Base-by-base conservation (phyloP, 2,888 invertebrate genomes). In the Dioctria rufipes region DNA sequence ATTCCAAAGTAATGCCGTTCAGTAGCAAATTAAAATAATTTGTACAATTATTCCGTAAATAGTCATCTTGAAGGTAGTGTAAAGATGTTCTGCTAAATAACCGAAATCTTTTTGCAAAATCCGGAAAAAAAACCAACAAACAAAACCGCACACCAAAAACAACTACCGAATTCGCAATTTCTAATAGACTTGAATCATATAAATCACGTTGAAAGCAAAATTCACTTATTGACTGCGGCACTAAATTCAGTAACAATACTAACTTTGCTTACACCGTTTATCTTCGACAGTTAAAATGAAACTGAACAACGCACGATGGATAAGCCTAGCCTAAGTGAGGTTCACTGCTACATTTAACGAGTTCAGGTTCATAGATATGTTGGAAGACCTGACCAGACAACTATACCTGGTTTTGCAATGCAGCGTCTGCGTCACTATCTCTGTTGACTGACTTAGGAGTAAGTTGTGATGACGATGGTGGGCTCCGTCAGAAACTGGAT, bases 41-140 rank as follows among this genome's bases (percentile, higher is more conserved):
- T 88, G 87, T 80, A 88, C 88, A 78, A 88, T 85, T 54, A 88
- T 85, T 67, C 87, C 87, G 86, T 88, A 88, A 83, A 88, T 85
- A 81, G 88, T 88, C 88, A 88, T 88, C 83, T 83, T 86, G 46
- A 6, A 25, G 25, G 25, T 25, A 25, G 25, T 25, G 25, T 25
- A 25, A 25, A 25, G 25, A 25, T 25, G 25, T 25, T 25, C 25
- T 25, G 25, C 25, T 25, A 25, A 25, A 0, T 25, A 25, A 25
- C 25, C 25, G 25, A 25, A 25, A 25, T 40, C 6, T 51, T 71
- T 71, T 5, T n/a, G 9, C 43, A 40, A 63, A 25, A 46, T 46
- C 8, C 13, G 42, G 39, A 39, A 43, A 13, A 46, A 4, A 67
- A 42, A 67, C 13, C 9, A 25, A 13, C 49, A 46, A 67, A 6